phyloP scores from a whole-genome alignment of 2,797 vertebrate species.

The Etheostoma nigrum region DNA sequence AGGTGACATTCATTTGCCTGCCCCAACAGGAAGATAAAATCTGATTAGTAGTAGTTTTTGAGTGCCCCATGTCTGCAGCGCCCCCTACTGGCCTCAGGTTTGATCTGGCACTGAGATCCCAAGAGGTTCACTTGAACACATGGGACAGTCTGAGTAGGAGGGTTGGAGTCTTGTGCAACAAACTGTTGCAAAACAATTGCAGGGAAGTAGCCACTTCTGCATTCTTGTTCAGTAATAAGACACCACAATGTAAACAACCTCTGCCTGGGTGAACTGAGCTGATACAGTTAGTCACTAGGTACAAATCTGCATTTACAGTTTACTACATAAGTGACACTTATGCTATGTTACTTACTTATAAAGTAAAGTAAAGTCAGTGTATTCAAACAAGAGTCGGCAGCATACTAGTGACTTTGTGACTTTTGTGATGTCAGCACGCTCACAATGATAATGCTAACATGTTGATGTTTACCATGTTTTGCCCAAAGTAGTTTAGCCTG shows the following conservation, averaged over 20 bases:
- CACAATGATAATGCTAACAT: neutral
- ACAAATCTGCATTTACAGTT: neutral
- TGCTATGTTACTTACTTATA: too few species aligned
- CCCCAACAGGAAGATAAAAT: conserved; percentile 1
- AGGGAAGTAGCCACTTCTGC: neutral
- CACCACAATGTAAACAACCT: too few species aligned
- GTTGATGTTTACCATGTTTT: neutral
- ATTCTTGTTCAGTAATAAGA: neutral
- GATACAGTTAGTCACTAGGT: neutral
- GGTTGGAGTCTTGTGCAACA: conserved; percentile 1
- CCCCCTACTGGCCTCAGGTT: conserved; percentile 2
- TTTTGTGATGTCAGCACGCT: neutral
- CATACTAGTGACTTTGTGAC: neutral
- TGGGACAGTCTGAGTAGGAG: neutral
- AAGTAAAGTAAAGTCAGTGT: too few species aligned
- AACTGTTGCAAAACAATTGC: conserved; percentile 10
- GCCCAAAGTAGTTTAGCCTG: neutral
- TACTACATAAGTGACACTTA: neutral
- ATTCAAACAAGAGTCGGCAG: too few species aligned
- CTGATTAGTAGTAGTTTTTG: conserved; percentile 13
- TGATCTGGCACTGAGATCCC: neutral
- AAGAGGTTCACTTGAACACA: neutral
- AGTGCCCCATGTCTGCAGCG: neutral
- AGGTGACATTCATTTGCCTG: neutral
- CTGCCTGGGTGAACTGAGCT: too few species aligned